Conservation (phyloP, 2,888 invertebrate genomes). For the Drosophila anomelani region DNA sequence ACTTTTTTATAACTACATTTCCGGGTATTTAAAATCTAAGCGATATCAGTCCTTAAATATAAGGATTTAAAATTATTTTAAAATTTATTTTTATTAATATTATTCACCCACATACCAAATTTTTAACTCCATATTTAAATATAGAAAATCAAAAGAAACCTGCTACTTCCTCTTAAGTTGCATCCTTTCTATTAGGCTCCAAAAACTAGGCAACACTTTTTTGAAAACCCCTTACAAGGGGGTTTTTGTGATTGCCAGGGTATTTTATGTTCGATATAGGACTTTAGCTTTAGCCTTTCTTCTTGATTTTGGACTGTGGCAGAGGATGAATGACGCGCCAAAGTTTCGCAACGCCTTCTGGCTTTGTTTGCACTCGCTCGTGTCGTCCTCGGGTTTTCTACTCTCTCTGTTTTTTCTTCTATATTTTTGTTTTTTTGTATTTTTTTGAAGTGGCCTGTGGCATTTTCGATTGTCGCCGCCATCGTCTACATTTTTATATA, state of each 20-base stretch:
- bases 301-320: conserved; percentile 59
- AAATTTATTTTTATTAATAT: too few relatives aligned
- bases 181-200: neutral
- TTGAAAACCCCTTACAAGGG: too few relatives aligned
- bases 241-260: neutral
- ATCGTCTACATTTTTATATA: conserved; percentile 14
- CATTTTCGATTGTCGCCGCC: conserved; percentile 32
- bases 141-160: neutral
- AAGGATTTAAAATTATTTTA: too few relatives aligned
- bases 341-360: conserved; percentile 78
- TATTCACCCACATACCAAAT: too few relatives aligned
- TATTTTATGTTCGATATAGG: neutral
- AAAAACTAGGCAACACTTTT: conserved; percentile 3
- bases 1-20: too few relatives aligned
- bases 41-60: too few relatives aligned
- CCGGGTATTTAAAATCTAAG: too few relatives aligned
- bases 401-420: neutral
- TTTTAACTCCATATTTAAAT: too few relatives aligned
- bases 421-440: conserved; percentile 20
- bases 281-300: neutral
- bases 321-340: conserved; percentile 77
- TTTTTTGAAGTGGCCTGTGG: conserved; percentile 65
- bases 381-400: conserved; percentile 25
- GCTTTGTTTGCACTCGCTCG: conserved; percentile 70
- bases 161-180: neutral